Conservation (phyloP, 2,797 vertebrate genomes). For the Protosalanx chinensis region DNA sequence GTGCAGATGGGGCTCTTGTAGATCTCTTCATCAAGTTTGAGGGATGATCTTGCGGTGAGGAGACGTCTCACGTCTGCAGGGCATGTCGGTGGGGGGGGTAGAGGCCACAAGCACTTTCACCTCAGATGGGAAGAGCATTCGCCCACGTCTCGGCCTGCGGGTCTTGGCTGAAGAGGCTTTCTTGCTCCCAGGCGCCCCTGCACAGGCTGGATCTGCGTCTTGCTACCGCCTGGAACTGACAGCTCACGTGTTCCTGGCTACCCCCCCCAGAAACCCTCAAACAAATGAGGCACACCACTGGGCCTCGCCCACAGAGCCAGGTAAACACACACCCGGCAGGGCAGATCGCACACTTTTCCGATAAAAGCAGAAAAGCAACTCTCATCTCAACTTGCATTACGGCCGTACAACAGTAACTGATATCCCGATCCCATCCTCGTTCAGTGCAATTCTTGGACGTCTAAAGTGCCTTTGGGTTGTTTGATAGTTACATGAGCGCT, state of each 20-base stretch:
- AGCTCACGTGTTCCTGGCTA: background rate
- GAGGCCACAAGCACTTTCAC: constrained; percentile 24
- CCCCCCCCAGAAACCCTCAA: background rate
- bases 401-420: constrained; percentile 44
- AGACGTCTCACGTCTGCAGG: constrained; percentile 52
- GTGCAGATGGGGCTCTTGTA: constrained; percentile 20
- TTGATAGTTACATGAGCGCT: constrained; percentile 32
- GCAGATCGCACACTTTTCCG: constrained; percentile 15
- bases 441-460: constrained; percentile 28
- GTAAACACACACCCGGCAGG: constrained; percentile 40
- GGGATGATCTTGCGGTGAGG: constrained; percentile 29
- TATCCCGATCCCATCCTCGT: constrained; percentile 21
- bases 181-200: no score
- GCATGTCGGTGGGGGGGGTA: constrained; percentile 36
- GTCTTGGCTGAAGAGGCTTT: background rate
- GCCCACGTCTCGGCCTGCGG: background rate
- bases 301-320: constrained; percentile 27
- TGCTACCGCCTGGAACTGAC: constrained; percentile 9
- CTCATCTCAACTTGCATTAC: constrained; percentile 35
- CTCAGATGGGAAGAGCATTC: background rate
- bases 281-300: constrained; percentile 33
- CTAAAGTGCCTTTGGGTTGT: constrained; percentile 27
- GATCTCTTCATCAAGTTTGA: constrained; percentile 54
- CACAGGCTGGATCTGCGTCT: background rate
- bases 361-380: constrained; percentile 33